These are phyloP conservation scores for Maccullochella peelii DNA, from an alignment of 2,113 vertebrate genomes.

Conservation along the genomic window DNA sequence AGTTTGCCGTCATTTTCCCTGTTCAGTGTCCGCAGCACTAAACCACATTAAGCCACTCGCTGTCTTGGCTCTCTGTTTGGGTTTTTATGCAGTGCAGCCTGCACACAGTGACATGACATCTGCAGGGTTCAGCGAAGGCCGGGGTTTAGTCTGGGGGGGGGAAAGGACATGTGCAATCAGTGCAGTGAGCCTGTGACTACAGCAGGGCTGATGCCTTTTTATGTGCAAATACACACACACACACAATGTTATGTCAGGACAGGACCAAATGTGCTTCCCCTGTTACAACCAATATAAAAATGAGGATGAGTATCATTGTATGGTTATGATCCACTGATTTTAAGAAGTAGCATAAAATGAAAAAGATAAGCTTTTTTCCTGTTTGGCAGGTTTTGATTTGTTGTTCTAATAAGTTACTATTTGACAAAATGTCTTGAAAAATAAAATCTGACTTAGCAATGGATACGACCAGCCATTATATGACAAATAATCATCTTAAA, in stretches of 20 bases:
- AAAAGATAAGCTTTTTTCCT: neutral
- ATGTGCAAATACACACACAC: neutral
- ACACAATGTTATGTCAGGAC: constrained; percentile 50
- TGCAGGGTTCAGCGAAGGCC: constrained; percentile 47
- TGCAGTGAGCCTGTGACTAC: constrained; percentile 26
- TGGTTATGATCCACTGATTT: constrained; percentile 13
- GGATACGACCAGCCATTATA: neutral
- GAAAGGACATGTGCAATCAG: constrained; percentile 48
- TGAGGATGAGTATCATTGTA: constrained; percentile 1
- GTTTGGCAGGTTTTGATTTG: neutral
- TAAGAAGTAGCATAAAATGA: neutral
- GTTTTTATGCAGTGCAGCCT: constrained; percentile 12
- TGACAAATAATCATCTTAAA: neutral
- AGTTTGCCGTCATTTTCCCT: neutral
- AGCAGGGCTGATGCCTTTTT: constrained; percentile 18
- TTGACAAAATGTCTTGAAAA: neutral
- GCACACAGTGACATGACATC: constrained; percentile 42
- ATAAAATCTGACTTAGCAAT: neutral
- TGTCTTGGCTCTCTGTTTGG: constrained; percentile 23
- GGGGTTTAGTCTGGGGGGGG: neutral
- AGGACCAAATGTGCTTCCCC: constrained; percentile 24
- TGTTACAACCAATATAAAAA: constrained; percentile 13
- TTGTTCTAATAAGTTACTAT: neutral
- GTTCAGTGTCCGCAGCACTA: neutral
- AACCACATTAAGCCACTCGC: constrained; percentile 28